A percentile compares a stretch with the other conserved stretches of the same genome.
phyloP scores from a whole-genome alignment of 1,140 invertebrate genomes.

The Cheumatopsyche charites region DNA sequence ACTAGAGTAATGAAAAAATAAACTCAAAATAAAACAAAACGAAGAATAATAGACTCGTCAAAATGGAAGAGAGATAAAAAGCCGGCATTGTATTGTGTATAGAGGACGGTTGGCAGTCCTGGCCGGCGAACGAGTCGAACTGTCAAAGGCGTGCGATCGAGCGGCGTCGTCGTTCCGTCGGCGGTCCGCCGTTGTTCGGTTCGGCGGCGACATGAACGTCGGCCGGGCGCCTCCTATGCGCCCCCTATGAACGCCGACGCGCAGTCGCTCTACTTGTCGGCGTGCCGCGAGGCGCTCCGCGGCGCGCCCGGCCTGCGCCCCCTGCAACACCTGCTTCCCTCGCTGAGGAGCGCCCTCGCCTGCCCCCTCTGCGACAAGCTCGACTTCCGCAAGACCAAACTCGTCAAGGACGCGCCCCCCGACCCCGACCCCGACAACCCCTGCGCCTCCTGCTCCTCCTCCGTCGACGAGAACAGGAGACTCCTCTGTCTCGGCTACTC shows the following conservation, averaged over 20 bases:
- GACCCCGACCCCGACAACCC: constrained; percentile 75
- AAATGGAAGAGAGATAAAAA: too few relatives aligned
- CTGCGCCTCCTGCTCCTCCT: constrained; percentile 85
- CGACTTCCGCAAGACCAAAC: constrained; percentile 68
- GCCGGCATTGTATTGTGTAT: too few relatives aligned
- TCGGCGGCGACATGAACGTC: not conserved
- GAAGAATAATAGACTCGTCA: too few relatives aligned
- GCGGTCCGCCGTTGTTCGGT: not conserved
- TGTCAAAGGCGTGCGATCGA: constrained; percentile 3
- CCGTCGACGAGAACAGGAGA: constrained; percentile 80
- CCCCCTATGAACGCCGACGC: constrained; percentile 81
- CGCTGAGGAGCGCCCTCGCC: constrained; percentile 88
- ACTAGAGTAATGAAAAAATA: too few relatives aligned
- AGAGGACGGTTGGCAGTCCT: too few relatives aligned
- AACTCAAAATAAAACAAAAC: too few relatives aligned
- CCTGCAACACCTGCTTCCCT: constrained; percentile 82
- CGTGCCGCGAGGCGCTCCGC: constrained; percentile 79
- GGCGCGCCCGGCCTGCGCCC: constrained; percentile 72
- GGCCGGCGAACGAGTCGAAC: not conserved
- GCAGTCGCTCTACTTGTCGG: constrained; percentile 83
- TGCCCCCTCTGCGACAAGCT: constrained; percentile 65
- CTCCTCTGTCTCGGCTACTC: constrained; percentile 83
- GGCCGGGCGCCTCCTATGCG: not conserved
- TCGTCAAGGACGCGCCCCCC: constrained; percentile 73
- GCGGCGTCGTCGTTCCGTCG: constrained; percentile 2